Conservation (phyloP, 1,140 invertebrate species). For the Cydia splendana region DNA sequence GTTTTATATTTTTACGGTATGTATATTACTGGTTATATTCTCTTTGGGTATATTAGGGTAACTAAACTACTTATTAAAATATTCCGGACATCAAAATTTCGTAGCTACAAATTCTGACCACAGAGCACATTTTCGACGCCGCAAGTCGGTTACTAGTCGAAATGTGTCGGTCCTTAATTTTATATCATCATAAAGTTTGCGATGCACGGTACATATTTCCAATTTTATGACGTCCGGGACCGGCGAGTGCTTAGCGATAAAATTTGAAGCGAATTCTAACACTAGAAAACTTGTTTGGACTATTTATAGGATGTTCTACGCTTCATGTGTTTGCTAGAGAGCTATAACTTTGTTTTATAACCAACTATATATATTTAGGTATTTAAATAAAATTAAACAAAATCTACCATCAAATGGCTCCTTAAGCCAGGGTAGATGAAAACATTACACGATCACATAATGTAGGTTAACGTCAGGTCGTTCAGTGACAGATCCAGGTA, state of each 20-base stretch:
- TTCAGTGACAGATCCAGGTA: too few relatives aligned
- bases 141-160: background rate
- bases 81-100: background rate
- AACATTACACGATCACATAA: too few relatives aligned
- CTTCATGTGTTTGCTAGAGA: background rate
- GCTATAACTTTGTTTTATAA: background rate
- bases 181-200: conserved; percentile 9
- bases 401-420: too few relatives aligned
- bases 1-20: too few relatives aligned
- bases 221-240: conserved; percentile 1
- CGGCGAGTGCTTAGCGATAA: background rate
- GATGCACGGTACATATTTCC: conserved; percentile 7
- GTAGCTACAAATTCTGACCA: background rate
- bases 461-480: too few relatives aligned
- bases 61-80: too few relatives aligned
- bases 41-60: too few relatives aligned
- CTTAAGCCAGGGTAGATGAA: too few relatives aligned
- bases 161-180: conserved; percentile 19
- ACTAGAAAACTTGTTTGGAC: background rate
- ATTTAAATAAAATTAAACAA: too few relatives aligned
- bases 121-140: background rate
- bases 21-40: too few relatives aligned
- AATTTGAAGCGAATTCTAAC: background rate
- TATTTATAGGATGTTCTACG: background rate
- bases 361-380: too few relatives aligned